Evolutionary conservation across 1,140 invertebrate species (phyloP).

Genomic region (Drosophila carrolli): DNA sequence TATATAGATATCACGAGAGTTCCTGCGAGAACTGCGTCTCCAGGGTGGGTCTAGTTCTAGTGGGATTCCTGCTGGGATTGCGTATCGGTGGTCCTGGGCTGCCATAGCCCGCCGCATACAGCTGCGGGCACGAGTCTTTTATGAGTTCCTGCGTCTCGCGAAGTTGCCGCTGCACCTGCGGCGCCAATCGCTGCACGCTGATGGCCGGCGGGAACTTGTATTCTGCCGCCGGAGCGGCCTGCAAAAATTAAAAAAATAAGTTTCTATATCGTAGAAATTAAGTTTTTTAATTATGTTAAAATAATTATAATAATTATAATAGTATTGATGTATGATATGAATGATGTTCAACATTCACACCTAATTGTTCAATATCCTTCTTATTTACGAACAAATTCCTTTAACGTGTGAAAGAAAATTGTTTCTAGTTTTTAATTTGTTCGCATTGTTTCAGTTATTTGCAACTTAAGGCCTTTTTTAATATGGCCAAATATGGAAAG

Average conservation of each 20-base stretch:
- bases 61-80: slow-evolving; percentile 81
- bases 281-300: too few species aligned
- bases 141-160: slow-evolving; percentile 84
- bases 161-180: slow-evolving; percentile 83
- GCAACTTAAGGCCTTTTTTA: too few species aligned
- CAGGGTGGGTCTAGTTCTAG: slow-evolving; percentile 84
- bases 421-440: too few species aligned
- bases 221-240: slow-evolving; percentile 71
- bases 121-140: slow-evolving; percentile 84
- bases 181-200: slow-evolving; percentile 82
- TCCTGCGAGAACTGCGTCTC: slow-evolving; percentile 85
- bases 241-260: not conserved
- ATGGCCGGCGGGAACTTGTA: slow-evolving; percentile 84
- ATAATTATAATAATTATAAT: too few species aligned
- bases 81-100: slow-evolving; percentile 83
- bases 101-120: slow-evolving; percentile 84
- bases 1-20: slow-evolving; percentile 85
- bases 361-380: too few species aligned
- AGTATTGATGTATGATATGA: too few species aligned
- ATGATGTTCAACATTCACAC: too few species aligned
- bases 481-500: too few species aligned
- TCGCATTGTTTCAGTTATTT: too few species aligned
- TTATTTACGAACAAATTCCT: too few species aligned
- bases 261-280: too few species aligned
- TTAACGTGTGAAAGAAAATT: too few species aligned